phyloP scores from a whole-genome alignment of 2,797 vertebrate genomes.

The Chiloscyllium punctatum region DNA sequence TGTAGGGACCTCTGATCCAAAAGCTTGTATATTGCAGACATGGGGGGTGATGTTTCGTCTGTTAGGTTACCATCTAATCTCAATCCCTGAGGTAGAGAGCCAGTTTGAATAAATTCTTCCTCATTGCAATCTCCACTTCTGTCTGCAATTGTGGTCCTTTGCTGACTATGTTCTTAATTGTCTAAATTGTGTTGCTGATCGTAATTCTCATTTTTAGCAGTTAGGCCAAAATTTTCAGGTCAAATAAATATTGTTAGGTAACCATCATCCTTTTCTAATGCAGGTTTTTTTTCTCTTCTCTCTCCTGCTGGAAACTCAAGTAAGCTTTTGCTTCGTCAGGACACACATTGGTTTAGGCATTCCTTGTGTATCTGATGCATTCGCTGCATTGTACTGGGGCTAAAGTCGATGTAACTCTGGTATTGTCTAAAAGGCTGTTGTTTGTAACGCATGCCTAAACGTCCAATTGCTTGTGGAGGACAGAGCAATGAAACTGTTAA shows the following conservation, averaged over 20 bases:
- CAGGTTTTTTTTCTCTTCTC: neutral
- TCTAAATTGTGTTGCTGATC: neutral
- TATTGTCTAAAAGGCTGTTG: neutral
- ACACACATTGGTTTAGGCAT: neutral
- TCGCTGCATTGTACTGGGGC: neutral
- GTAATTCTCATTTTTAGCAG: neutral
- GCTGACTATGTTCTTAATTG: neutral
- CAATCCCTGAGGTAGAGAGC: neutral
- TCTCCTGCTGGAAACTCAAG: neutral
- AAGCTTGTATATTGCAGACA: neutral
- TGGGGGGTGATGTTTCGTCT: neutral
- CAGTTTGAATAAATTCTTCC: neutral
- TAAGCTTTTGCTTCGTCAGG: neutral
- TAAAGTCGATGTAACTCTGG: neutral
- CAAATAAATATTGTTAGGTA: neutral
- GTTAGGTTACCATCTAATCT: neutral
- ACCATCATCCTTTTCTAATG: neutral
- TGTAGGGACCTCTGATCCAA: neutral
- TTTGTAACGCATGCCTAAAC: neutral
- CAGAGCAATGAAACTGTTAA: neutral
- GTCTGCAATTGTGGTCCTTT: neutral
- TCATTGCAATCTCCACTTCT: neutral
- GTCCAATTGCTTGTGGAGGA: neutral
- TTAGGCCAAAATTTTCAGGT: neutral
- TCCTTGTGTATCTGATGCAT: neutral